Evolutionary conservation across 2,113 vertebrate species (phyloP).

Genomic region (Coryphaenoides rupestris): DNA sequence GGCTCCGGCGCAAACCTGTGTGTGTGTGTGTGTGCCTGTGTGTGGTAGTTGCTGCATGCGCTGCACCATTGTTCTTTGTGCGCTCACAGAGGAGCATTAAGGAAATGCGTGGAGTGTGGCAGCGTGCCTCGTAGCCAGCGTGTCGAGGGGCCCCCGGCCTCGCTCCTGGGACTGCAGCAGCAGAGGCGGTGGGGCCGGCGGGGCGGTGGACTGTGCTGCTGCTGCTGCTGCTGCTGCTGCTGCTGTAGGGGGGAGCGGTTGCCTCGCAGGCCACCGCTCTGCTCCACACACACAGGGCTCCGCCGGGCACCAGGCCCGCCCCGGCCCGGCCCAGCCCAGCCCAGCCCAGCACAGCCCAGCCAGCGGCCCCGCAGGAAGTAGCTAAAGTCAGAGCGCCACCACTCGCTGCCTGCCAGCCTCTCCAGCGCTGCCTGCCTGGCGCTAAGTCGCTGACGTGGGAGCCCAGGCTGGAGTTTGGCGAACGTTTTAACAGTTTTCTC

Average conservation of each 20-base stretch:
- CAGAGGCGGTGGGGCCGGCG: slow-evolving; percentile 29
- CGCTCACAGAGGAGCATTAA: slow-evolving; percentile 65
- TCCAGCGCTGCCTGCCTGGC: slow-evolving; percentile 35
- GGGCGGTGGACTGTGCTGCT: too few relatives aligned
- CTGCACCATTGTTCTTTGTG: slow-evolving; percentile 70
- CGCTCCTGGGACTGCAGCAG: slow-evolving; percentile 61
- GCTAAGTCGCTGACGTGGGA: slow-evolving; percentile 26
- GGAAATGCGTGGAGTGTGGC: slow-evolving; percentile 71
- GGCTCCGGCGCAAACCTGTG: neutral
- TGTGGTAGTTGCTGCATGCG: slow-evolving; percentile 36
- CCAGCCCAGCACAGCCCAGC: slow-evolving; percentile 58
- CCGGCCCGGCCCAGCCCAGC: slow-evolving; percentile 55
- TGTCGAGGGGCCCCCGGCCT: slow-evolving; percentile 55
- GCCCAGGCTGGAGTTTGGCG: slow-evolving; percentile 2
- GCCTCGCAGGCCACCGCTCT: too few relatives aligned
- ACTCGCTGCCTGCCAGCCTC: too few relatives aligned
- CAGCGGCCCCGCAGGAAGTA: slow-evolving; percentile 44
- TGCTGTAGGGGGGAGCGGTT: too few relatives aligned
- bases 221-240: too few relatives aligned
- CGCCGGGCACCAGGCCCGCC: slow-evolving; percentile 55
- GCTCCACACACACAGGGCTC: slow-evolving; percentile 26
- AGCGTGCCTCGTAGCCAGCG: slow-evolving; percentile 63
- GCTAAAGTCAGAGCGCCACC: neutral
- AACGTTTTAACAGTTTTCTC: slow-evolving; percentile 27
- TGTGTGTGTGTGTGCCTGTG: neutral